Evolutionary conservation across 2,888 invertebrate genomes (phyloP).

Genomic region (Spialia ferax): DNA sequence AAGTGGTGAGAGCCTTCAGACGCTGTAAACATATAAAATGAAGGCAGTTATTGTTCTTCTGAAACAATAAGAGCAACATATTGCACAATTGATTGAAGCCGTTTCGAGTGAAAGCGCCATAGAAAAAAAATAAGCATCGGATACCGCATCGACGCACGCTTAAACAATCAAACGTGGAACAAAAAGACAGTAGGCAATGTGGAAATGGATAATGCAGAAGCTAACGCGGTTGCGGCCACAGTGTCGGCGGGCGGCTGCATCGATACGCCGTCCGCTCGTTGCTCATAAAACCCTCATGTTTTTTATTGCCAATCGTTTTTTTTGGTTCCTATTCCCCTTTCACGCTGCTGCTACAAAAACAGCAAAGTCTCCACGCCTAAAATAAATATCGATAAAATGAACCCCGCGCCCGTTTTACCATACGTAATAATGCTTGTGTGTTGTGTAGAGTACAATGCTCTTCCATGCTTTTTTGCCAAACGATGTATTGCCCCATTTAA

Average conservation of each 20-base stretch:
- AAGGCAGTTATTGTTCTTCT: constrained; percentile 83
- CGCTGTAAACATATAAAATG: constrained; percentile 83
- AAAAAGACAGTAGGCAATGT: constrained; percentile 81
- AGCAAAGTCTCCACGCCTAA: no score
- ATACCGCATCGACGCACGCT: constrained; percentile 84
- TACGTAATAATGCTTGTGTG: no score
- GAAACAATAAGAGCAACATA: constrained; percentile 84
- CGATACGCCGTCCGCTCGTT: background rate
- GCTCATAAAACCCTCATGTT: background rate
- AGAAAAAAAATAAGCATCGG: constrained; percentile 80
- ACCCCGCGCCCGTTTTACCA: no score
- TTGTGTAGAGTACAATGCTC: no score
- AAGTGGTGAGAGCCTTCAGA: constrained; percentile 66
- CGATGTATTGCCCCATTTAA: no score
- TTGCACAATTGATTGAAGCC: constrained; percentile 84
- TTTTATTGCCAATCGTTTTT: no score
- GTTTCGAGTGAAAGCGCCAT: constrained; percentile 79
- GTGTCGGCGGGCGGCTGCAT: constrained; percentile 45
- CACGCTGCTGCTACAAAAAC: no score
- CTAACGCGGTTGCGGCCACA: constrained; percentile 52
- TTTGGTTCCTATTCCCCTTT: no score
- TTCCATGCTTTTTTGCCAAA: no score
- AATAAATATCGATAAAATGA: no score
- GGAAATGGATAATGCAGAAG: constrained; percentile 81
- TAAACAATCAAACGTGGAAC: constrained; percentile 85